These are phyloP conservation scores for Abscondita cerata DNA, from an alignment of 2,888 invertebrate species.

Conservation along the genomic window DNA sequence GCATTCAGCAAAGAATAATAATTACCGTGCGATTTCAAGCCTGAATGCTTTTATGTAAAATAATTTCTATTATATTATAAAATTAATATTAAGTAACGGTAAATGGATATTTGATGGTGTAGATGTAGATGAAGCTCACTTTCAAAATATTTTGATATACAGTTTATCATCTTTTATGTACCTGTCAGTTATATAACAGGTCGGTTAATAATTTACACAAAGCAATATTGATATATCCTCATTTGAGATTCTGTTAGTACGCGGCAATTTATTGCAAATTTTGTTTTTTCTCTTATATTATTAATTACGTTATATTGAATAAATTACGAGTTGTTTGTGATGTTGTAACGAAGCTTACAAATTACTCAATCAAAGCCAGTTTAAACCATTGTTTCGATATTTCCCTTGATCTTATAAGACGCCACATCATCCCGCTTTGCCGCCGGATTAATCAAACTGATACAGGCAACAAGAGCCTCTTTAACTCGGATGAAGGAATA, in stretches of 20 bases:
- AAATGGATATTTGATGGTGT: conserved; percentile 2
- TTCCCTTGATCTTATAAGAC: conserved; percentile 33
- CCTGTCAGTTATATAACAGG: conserved; percentile 25
- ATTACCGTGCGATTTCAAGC: too few relatives aligned
- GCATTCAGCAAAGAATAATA: too few relatives aligned
- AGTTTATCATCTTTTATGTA: conserved; percentile 29
- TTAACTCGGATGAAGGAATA: conserved; percentile 29
- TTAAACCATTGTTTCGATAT: conserved; percentile 32
- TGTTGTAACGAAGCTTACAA: conserved; percentile 25
- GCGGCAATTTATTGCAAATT: not conserved
- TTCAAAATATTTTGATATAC: conserved; percentile 3
- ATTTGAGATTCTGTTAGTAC: conserved; percentile 17
- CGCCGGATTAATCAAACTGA: conserved; percentile 29
- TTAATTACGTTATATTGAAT: not conserved
- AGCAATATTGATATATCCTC: conserved; percentile 21
- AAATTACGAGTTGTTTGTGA: conserved; percentile 7
- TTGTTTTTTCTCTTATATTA: not conserved
- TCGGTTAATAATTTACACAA: conserved; percentile 25
- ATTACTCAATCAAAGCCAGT: conserved; percentile 32
- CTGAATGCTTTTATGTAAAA: not conserved
- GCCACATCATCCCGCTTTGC: conserved; percentile 26
- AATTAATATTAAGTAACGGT: conserved; percentile 6
- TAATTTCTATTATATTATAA: conserved; percentile 4
- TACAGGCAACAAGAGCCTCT: conserved; percentile 28
- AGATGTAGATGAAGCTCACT: conserved; percentile 6